Conservation (phyloP, 2,888 invertebrate genomes). For the Pristionchus mayeri region DNA sequence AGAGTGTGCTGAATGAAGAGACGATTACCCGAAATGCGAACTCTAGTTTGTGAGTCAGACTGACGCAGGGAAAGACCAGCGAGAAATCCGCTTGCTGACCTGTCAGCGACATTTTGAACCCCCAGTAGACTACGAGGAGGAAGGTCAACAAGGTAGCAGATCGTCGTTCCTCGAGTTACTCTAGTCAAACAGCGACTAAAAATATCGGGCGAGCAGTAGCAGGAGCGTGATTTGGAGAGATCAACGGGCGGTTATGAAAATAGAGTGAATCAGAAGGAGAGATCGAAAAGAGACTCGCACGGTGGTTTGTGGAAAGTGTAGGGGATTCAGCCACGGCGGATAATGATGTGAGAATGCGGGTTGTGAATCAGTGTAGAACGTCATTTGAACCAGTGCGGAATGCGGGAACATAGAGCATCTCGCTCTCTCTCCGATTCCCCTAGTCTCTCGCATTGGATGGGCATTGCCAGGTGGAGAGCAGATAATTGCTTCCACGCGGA, state of each 20-base stretch:
- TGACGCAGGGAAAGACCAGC: not conserved
- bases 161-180: not conserved
- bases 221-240: not conserved
- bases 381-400: not conserved
- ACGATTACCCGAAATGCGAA: too few relatives aligned
- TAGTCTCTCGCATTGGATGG: too few relatives aligned
- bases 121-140: not conserved
- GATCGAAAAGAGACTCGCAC: not conserved
- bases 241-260: slow-evolving; percentile 4
- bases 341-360: not conserved
- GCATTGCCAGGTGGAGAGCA: too few relatives aligned
- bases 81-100: not conserved
- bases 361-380: not conserved
- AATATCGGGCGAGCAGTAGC: slow-evolving; percentile 8
- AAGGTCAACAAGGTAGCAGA: not conserved
- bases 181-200: not conserved
- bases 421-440: too few relatives aligned
- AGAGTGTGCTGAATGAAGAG: too few relatives aligned
- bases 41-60: not conserved
- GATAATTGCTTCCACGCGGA: not conserved
- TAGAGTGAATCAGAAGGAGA: not conserved
- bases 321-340: not conserved
- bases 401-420: not conserved
- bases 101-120: slow-evolving; percentile 8
- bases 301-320: not conserved